phyloP scores from a whole-genome alignment of 2,113 vertebrate species.

The Cichladusa arquata region DNA sequence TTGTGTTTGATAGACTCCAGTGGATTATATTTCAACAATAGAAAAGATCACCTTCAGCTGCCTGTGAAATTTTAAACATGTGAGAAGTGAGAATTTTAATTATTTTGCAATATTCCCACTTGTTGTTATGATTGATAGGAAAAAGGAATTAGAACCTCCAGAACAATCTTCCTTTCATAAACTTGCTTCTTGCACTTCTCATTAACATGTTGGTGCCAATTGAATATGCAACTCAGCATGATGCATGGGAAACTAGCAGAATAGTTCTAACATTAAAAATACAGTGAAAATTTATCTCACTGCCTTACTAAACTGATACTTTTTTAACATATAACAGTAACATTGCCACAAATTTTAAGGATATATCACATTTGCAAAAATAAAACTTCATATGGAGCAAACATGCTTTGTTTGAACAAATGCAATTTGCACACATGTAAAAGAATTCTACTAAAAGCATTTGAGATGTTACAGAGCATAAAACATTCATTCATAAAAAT shows the following conservation, averaged over 20 bases:
- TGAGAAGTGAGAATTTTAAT: background rate
- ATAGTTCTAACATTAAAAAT: background rate
- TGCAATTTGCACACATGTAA: background rate
- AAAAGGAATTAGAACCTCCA: background rate
- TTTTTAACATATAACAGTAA: background rate
- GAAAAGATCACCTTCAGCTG: background rate
- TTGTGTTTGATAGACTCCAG: background rate
- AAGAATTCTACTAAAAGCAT: background rate
- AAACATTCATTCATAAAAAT: conserved; percentile 7
- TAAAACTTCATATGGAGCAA: background rate
- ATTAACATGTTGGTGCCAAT: background rate
- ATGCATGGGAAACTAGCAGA: background rate
- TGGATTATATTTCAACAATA: background rate
- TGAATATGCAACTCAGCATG: background rate
- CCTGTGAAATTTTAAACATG: background rate
- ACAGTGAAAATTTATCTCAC: background rate
- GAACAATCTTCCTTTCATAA: background rate
- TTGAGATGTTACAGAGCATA: background rate
- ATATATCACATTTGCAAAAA: background rate
- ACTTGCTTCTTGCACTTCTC: background rate
- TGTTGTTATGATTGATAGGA: background rate
- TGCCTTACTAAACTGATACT: background rate
- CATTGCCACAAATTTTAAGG: background rate
- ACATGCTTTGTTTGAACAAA: background rate
- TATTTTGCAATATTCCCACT: background rate